phyloP scores from a whole-genome alignment of 2,888 invertebrate species.

The Serripes groenlandicus region DNA sequence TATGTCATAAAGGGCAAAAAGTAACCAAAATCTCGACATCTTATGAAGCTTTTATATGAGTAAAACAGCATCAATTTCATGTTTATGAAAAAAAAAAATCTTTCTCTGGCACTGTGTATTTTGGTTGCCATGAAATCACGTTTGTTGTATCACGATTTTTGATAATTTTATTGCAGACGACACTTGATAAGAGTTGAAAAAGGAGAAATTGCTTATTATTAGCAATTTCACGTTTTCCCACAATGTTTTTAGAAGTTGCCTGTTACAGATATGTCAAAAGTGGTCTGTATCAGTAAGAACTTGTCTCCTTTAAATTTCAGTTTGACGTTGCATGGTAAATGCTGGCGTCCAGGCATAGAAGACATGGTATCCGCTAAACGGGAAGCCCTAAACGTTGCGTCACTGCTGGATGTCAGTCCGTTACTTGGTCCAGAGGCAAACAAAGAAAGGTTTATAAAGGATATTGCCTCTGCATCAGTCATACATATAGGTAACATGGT shows the following conservation, averaged over 20 bases:
- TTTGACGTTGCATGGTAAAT: constrained; percentile 74
- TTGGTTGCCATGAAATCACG: too few relatives aligned
- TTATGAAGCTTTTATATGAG: too few relatives aligned
- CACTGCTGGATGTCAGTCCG: constrained; percentile 75
- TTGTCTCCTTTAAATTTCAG: constrained; percentile 56
- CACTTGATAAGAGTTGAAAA: too few relatives aligned
- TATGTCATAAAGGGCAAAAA: too few relatives aligned
- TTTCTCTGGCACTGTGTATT: too few relatives aligned
- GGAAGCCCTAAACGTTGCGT: constrained; percentile 79
- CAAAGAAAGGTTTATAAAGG: constrained; percentile 78
- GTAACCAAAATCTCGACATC: too few relatives aligned
- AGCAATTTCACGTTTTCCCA: not conserved
- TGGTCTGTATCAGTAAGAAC: not conserved
- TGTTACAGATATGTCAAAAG: not conserved
- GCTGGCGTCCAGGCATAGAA: constrained; percentile 75
- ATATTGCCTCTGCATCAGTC: constrained; percentile 78
- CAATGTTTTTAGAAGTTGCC: not conserved
- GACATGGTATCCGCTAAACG: constrained; percentile 72
- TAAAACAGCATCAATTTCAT: too few relatives aligned
- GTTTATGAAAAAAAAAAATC: too few relatives aligned
- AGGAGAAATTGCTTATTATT: not conserved
- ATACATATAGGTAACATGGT: constrained; percentile 83
- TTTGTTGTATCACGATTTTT: too few relatives aligned
- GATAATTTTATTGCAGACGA: too few relatives aligned
- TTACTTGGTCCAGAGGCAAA: constrained; percentile 79